Base-by-base conservation (phyloP, 2,113 vertebrate genomes). In the Oxyruncus cristatus region DNA sequence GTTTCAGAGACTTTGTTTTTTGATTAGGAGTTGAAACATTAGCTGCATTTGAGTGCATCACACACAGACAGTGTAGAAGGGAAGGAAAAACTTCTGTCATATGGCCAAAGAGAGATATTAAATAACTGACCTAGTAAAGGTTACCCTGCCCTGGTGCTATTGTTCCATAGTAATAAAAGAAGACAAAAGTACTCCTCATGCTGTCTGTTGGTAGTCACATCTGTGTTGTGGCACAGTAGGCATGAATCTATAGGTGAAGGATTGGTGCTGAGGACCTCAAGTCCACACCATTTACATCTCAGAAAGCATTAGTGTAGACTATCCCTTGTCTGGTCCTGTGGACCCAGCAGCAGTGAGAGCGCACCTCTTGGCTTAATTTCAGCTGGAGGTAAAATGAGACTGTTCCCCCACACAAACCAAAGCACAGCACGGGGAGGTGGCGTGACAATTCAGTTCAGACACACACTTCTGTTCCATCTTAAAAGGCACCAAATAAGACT, bases 391-490 rank as follows among this genome's bases (percentile, higher is more conserved):
- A 63, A 80, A 73, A n/a, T 74, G 56, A 78, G 35, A 10, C 50
- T 70, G 15, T 42, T 75, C 18, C 33, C 12, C n/a, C 10, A 26
- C n/a, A 37, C 2, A 5, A 71, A 72, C 1, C 2, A 75, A 89
- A 75, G 44, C n/a, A 70, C 44, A 65, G 44, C 39, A 50, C 50
- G 22, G 9, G 6, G 12, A 33, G 12, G 4, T 59, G 18, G 22
- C 65, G 23, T 6, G 53, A 6, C 35, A 17, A 24, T 53, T 58
- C 0, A 0, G 12, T 62, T 89, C 19, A 35, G 22, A 35, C 7
- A 14, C 12, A 44, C 14, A 13, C 3, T 66, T 67, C 56, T 87
- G 28, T 52, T 21, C 18, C 41, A 65, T 20, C 10, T 47, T 56
- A 50, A 72, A 58, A 7, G 33, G 23, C 4, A 9, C 19, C 14